Evolutionary conservation across 2,888 invertebrate species (phyloP).

Genomic region (Troides helena): DNA sequence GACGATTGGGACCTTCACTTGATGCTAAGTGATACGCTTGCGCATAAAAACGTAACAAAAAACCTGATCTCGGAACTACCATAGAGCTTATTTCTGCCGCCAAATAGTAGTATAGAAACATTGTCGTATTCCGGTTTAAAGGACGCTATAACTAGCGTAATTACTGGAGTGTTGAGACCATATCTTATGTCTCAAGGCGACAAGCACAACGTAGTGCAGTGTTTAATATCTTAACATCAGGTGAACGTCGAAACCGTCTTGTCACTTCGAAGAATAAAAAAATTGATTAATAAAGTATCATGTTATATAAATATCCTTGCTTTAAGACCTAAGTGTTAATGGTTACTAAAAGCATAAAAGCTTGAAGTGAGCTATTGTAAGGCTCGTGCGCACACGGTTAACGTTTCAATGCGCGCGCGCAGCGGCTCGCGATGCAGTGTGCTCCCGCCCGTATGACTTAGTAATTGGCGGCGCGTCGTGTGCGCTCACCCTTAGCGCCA

Average conservation of each 20-base stretch:
- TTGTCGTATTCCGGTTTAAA: too few species aligned
- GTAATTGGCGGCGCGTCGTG: conserved; percentile 53
- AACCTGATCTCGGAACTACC: too few species aligned
- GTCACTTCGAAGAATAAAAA: not conserved
- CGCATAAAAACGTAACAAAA: too few species aligned
- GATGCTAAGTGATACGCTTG: too few species aligned
- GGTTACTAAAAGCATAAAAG: not conserved
- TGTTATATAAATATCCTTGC: too few species aligned
- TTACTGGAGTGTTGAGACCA: too few species aligned
- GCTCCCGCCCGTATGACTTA: conserved; percentile 47
- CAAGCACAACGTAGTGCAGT: too few species aligned
- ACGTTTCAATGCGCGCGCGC: conserved; percentile 47
- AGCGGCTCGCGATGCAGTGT: conserved; percentile 35
- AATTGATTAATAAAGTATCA: not conserved
- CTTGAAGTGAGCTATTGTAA: not conserved
- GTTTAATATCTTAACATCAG: not conserved
- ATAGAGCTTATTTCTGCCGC: too few species aligned
- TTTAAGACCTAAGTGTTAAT: not conserved
- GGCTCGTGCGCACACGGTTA: conserved; percentile 8
- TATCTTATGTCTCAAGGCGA: too few species aligned
- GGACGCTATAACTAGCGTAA: too few species aligned
- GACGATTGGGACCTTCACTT: too few species aligned
- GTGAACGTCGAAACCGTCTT: not conserved
- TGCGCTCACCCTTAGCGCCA: conserved; percentile 46
- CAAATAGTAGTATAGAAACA: too few species aligned